phyloP scores from a whole-genome alignment of 2,113 vertebrate species.

The Psettodes erumei region DNA sequence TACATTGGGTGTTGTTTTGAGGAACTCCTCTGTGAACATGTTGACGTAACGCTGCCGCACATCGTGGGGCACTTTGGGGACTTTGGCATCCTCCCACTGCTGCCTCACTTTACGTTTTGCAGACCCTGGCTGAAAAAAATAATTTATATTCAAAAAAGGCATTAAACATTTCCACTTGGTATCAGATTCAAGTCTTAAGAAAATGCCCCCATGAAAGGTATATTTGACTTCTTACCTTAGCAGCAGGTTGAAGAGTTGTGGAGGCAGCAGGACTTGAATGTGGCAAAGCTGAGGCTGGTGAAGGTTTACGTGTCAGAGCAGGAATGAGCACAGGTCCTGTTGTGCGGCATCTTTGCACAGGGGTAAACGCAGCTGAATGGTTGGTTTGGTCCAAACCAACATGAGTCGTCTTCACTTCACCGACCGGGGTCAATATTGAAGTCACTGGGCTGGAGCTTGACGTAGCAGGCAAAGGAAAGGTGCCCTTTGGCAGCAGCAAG shows the following conservation, averaged over 20 bases:
- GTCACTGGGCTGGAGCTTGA: constrained; percentile 43
- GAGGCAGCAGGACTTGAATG: not conserved
- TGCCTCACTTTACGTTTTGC: constrained; percentile 66
- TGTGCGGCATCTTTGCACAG: constrained; percentile 38
- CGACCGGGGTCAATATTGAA: constrained; percentile 62
- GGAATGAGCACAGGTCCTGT: constrained; percentile 58
- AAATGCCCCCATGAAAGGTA: not conserved
- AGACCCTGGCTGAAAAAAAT: constrained; percentile 56
- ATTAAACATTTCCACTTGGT: not conserved
- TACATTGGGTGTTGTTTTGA: constrained; percentile 79
- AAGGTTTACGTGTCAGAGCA: constrained; percentile 36
- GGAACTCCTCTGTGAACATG: constrained; percentile 84
- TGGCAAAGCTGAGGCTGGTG: not conserved
- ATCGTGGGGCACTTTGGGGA: constrained; percentile 85
- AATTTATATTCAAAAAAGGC: not conserved
- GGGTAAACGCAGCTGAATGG: not conserved
- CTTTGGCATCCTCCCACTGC: constrained; percentile 51
- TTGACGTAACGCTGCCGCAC: constrained; percentile 83
- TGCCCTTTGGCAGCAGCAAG: constrained; percentile 79
- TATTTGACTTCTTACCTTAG: constrained; percentile 58
- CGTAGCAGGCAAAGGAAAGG: constrained; percentile 64
- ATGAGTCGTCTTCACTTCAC: not conserved
- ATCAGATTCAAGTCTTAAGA: not conserved
- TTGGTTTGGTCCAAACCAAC: not conserved
- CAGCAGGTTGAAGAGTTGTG: constrained; percentile 22